Evolutionary conservation across 2,888 invertebrate species (phyloP).

Genomic region (Microplitis deprimator): DNA sequence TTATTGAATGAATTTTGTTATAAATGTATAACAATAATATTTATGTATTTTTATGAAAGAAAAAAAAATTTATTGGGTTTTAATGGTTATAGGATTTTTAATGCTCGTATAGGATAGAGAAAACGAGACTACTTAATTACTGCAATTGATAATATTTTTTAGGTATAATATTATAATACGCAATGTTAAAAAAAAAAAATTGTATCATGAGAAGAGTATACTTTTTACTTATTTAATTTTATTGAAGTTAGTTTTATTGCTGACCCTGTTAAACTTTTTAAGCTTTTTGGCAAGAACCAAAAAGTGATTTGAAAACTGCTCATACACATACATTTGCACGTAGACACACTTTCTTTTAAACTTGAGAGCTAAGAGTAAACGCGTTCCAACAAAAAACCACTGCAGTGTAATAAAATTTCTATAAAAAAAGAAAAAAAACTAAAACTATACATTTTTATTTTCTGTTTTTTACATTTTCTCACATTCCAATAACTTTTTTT

Average conservation of each 20-base stretch:
- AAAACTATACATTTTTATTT: background rate
- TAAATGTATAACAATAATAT: too few relatives aligned
- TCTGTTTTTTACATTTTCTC: background rate
- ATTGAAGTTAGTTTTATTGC: slow-evolving; percentile 29
- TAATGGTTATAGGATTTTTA: too few relatives aligned
- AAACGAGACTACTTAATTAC: too few relatives aligned
- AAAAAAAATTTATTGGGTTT: too few relatives aligned
- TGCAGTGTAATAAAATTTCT: slow-evolving; percentile 28
- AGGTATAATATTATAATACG: background rate
- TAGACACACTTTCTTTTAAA: slow-evolving; percentile 1
- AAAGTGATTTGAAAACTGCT: slow-evolving; percentile 32
- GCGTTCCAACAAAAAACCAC: slow-evolving; percentile 33
- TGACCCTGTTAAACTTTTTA: slow-evolving; percentile 33
- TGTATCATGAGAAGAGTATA: background rate
- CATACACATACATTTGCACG: slow-evolving; percentile 2
- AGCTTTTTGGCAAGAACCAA: slow-evolving; percentile 31
- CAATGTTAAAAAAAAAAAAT: background rate
- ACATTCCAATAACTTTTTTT: too few relatives aligned
- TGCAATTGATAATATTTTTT: too few relatives aligned
- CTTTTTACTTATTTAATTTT: background rate
- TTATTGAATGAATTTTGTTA: too few relatives aligned
- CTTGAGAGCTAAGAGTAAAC: slow-evolving; percentile 18
- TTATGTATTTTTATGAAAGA: too few relatives aligned
- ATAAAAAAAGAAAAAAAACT: slow-evolving; percentile 8
- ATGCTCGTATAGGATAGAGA: too few relatives aligned